These are phyloP conservation scores for Dasyornis broadbenti DNA, from an alignment of 2,113 vertebrate species.

Conservation along the genomic window DNA sequence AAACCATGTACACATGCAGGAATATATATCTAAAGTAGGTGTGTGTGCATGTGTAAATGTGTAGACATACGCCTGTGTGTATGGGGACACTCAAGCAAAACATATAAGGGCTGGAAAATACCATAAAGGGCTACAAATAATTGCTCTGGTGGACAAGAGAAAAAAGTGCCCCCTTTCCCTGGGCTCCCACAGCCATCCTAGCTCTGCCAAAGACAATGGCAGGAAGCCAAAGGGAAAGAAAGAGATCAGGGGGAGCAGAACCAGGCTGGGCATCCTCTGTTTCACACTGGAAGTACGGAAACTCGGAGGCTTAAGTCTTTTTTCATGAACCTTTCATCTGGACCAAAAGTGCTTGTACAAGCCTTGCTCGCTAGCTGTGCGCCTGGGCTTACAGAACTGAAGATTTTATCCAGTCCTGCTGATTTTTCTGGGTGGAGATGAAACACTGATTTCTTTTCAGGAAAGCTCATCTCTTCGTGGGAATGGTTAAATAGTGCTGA, in stretches of 20 bases:
- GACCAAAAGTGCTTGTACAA: neutral
- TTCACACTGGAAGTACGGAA: neutral
- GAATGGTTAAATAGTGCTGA: conserved; percentile 20
- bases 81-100: neutral
- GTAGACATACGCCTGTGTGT: accelerated
- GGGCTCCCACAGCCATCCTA: neutral
- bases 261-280: neutral
- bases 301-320: neutral
- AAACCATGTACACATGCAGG: neutral
- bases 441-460: conserved; percentile 37
- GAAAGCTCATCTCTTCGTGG: conserved; percentile 49
- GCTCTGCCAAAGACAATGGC: conserved; percentile 10
- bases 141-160: neutral
- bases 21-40: neutral
- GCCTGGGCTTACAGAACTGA: neutral
- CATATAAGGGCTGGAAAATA: neutral
- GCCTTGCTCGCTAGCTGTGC: neutral
- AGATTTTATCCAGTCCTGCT: neutral
- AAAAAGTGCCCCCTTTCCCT: neutral
- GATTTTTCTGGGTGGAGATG: conserved; percentile 15
- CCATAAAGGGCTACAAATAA: neutral
- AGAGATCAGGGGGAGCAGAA: neutral
- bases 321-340: neutral
- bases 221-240: conserved; percentile 17
- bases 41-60: neutral